These are phyloP conservation scores for Drosophila eugracilis DNA, from an alignment of 1,140 invertebrate species.

Conservation along the genomic window DNA sequence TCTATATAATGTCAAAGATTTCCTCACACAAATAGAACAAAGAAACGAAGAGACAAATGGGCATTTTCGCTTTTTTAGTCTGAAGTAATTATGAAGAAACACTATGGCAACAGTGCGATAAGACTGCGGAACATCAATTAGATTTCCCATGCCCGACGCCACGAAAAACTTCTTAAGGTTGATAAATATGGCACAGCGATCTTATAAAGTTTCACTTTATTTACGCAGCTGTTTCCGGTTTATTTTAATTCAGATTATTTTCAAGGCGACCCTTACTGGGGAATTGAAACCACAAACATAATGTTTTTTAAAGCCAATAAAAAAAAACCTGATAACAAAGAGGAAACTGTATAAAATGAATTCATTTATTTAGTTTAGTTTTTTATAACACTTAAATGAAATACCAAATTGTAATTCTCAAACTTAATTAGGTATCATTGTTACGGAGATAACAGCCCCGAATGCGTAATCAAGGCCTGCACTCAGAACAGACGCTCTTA, in stretches of 20 bases:
- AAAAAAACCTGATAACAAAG: background rate
- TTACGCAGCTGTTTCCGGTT: constrained; percentile 20
- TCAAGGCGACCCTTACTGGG: constrained; percentile 11
- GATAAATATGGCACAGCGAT: constrained; percentile 11
- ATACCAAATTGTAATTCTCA: background rate
- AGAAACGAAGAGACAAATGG: background rate
- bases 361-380: no score
- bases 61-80: constrained; percentile 2
- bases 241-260: constrained; percentile 8
- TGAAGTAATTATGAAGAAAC: constrained; percentile 26
- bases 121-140: constrained; percentile 31
- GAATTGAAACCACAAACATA: background rate
- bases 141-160: constrained; percentile 1
- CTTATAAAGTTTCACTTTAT: constrained; percentile 4
- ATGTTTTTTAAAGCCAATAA: background rate
- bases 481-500: background rate
- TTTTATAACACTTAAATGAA: no score
- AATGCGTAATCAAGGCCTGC: background rate
- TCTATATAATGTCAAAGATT: background rate
- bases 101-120: constrained; percentile 20
- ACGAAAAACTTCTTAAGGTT: constrained; percentile 4
- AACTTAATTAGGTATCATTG: background rate
- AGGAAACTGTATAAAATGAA: no score
- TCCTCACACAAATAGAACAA: background rate
- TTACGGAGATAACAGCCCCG: constrained; percentile 1